Percentiles rank a stretch among this genome's conserved stretches.
Conservation (phyloP, 2,113 vertebrate genomes). For the Festucalex cinctus region DNA sequence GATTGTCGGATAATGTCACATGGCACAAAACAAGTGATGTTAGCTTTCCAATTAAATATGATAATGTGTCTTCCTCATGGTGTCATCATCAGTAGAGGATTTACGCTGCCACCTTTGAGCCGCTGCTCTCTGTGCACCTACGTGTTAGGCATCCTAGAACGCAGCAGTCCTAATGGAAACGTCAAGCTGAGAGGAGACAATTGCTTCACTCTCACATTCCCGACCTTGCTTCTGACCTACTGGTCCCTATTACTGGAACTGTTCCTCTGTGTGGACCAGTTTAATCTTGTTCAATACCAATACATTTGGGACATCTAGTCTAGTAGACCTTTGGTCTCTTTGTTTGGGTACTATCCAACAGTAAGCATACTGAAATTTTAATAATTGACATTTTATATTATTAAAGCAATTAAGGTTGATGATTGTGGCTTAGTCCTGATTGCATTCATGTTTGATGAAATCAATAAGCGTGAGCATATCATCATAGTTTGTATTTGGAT, state of each 20-base stretch:
- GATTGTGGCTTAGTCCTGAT: background rate
- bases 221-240: conserved; percentile 39
- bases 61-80: conserved; percentile 37
- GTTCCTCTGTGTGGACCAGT: conserved; percentile 16
- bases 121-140: conserved; percentile 43
- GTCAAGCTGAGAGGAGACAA: conserved; percentile 28
- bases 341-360: background rate
- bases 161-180: conserved; percentile 26
- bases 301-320: conserved; percentile 26
- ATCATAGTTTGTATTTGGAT: no score
- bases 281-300: conserved; percentile 40
- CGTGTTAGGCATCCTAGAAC: conserved; percentile 48
- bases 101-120: conserved; percentile 54
- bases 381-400: background rate
- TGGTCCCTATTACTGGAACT: conserved; percentile 42
- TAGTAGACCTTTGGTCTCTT: background rate
- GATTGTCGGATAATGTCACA: background rate
- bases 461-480: no score
- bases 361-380: background rate
- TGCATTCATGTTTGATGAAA: background rate
- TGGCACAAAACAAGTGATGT: conserved; percentile 9
- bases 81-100: conserved; percentile 36
- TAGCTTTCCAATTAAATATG: conserved; percentile 27
- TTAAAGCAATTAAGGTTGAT: background rate
- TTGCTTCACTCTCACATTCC: conserved; percentile 40